Base-by-base conservation (phyloP, 2,113 vertebrate species). In the Orycteropus afer region DNA sequence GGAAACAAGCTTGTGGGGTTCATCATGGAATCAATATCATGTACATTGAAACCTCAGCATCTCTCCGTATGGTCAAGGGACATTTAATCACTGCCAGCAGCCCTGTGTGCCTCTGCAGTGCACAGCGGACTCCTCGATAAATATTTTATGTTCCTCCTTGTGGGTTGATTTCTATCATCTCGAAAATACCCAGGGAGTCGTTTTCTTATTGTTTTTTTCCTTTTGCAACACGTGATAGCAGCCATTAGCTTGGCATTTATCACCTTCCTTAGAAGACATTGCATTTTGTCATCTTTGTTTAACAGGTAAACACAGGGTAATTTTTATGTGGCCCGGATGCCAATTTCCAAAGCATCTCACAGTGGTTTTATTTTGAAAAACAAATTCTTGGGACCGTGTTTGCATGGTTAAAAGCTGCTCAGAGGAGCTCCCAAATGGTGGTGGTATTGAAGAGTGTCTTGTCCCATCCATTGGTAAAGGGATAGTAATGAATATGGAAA, bases 51-150 rank as follows among this genome's bases (percentile, higher is more conserved):
- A 98, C 90, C 95, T 97, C 95, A 94, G 71, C 95, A 79, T 97
- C 97, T 97, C 96, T 98, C 97, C 79, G 6, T 47, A 40, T 69
- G 84, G 96, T 97, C 95, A 53, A 51, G 83, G 83, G 95, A 97
- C 96, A 94, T 96, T 98, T 98, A 97, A 98, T 98, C 98, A 98
- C 94, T 98, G 98, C 97, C 98, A 97, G 91, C 84, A 93, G 86
- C 83, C 77, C 79, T 77, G 85, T 96, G 91, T 95, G 92, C 92
- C 96, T 92, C 89, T 81, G 80, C 81, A 95, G 71, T 61, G 74
- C 57, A 63, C 91, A 45, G 89, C 95, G 97, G n/a, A 90, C 55
- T 97, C 95, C 96, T 96, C 91, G 71, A 98, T 98, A 97, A 98
- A 98, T 98, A 98, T 97, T 98, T 98, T 83, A 98, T 95, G 82